Percentiles rank a stretch among this genome's conserved stretches.
Evolutionary conservation across 30 jellyfish, hydroid and myxozoan genomes (phyloP).

Genomic region (Pelagia noctiluca): DNA sequence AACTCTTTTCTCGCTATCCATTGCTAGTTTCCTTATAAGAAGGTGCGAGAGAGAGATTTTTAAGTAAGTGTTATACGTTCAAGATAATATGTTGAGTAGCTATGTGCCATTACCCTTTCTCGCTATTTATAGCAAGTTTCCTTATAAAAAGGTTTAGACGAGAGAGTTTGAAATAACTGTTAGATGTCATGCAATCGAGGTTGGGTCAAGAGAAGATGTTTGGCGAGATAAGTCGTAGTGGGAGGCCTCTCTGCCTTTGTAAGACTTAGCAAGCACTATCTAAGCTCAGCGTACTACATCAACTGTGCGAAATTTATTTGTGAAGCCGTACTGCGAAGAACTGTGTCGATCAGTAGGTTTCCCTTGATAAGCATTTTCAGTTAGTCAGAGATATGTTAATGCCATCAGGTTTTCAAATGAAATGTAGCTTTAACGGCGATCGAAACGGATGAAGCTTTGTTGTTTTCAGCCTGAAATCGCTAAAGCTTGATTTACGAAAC

Average conservation of each 20-base stretch:
- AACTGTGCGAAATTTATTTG: conserved; percentile 12
- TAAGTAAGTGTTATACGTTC: no score
- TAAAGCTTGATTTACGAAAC: no score
- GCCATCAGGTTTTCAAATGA: not conserved
- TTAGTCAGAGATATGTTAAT: not conserved
- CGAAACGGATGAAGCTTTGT: no score
- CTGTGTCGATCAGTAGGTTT: not conserved
- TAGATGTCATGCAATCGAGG: not conserved
- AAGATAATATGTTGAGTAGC: no score
- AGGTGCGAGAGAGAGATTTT: no score
- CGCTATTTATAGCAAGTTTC: no score
- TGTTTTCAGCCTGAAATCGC: no score
- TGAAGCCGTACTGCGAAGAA: not conserved
- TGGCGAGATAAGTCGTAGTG: not conserved
- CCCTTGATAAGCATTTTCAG: not conserved
- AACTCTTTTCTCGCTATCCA: no score
- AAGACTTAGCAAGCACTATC: not conserved
- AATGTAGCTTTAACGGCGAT: no score
- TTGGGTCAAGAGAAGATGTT: not conserved
- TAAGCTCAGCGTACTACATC: not conserved
- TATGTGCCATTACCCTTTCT: no score
- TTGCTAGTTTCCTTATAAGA: no score
- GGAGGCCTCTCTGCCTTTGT: conserved; percentile 1
- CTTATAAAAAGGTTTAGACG: no score
- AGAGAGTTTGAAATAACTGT: not conserved